phyloP scores from a whole-genome alignment of 2,113 vertebrate genomes.

The Anarrhichthys ocellatus region DNA sequence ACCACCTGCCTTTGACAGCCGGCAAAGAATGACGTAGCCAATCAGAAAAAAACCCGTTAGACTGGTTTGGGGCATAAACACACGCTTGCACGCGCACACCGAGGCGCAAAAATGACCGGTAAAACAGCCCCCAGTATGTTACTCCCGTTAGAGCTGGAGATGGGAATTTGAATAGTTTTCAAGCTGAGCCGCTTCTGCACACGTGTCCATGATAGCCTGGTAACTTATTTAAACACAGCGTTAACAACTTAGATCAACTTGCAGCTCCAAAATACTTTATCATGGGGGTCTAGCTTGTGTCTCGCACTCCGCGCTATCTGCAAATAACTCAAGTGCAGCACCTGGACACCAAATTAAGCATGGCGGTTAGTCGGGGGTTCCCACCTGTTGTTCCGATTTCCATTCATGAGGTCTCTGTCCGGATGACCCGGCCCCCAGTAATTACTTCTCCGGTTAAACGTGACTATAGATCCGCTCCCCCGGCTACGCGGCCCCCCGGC shows the following conservation, averaged over 20 bases:
- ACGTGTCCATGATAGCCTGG: not conserved
- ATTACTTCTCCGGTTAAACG: constrained; percentile 45
- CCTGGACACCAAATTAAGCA: constrained; percentile 33
- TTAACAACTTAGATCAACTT: not conserved
- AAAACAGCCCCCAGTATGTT: not conserved
- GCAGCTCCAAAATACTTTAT: not conserved
- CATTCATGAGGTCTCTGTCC: constrained; percentile 95
- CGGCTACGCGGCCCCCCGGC: constrained; percentile 25
- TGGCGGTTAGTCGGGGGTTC: constrained; percentile 16
- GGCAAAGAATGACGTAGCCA: constrained; percentile 34
- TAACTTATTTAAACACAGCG: not conserved
- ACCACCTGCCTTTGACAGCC: constrained; percentile 68
- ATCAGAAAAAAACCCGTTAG: constrained; percentile 19
- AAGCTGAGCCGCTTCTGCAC: not conserved
- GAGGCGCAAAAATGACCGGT: constrained; percentile 5
- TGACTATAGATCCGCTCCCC: not conserved
- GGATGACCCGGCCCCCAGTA: constrained; percentile 78
- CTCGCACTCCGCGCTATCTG: not conserved
- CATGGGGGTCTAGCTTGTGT: not conserved
- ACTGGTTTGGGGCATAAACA: constrained; percentile 37
- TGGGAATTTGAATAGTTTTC: not conserved
- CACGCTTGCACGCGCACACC: not conserved
- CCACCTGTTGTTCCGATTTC: constrained; percentile 96
- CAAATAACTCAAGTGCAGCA: constrained; percentile 35
- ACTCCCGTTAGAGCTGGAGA: not conserved